These are phyloP conservation scores for Ophion ellenae DNA, from an alignment of 2,888 invertebrate species.

Conservation along the genomic window DNA sequence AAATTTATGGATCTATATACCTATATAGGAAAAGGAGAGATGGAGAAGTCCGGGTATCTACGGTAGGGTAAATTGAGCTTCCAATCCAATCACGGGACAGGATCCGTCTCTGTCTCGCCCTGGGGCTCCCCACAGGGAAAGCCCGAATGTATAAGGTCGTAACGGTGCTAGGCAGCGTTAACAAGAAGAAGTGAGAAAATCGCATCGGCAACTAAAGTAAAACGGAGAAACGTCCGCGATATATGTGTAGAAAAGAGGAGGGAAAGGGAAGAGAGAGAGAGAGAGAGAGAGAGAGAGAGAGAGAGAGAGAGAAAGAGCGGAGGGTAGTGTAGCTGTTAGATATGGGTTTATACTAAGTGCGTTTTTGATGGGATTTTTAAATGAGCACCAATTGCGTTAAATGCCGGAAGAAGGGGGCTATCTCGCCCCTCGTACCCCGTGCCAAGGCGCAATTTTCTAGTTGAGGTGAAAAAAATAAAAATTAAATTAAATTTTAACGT, in stretches of 20 bases:
- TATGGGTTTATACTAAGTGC: slow-evolving; percentile 68
- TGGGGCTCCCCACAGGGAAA: slow-evolving; percentile 64
- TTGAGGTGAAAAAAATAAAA: slow-evolving; percentile 28
- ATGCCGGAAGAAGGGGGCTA: slow-evolving; percentile 72
- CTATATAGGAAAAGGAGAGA: slow-evolving; percentile 32
- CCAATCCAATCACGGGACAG: slow-evolving; percentile 81
- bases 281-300: slow-evolving; percentile 51
- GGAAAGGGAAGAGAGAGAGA: slow-evolving; percentile 52
- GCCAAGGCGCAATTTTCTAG: slow-evolving; percentile 60
- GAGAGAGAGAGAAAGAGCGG: slow-evolving; percentile 34
- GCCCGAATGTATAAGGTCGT: slow-evolving; percentile 66
- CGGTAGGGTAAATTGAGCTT: slow-evolving; percentile 81
- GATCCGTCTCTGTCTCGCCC: slow-evolving; percentile 70
- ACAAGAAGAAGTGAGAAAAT: slow-evolving; percentile 62
- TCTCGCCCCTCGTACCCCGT: slow-evolving; percentile 58
- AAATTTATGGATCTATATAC: slow-evolving; percentile 12
- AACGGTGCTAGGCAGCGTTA: slow-evolving; percentile 58
- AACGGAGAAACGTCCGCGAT: slow-evolving; percentile 56
- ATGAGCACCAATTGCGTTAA: slow-evolving; percentile 83
- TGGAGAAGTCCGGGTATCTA: slow-evolving; percentile 65
- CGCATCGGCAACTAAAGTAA: slow-evolving; percentile 60
- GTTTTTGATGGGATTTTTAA: slow-evolving; percentile 83
- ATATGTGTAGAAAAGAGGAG: slow-evolving; percentile 34
- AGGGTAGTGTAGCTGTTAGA: slow-evolving; percentile 62
- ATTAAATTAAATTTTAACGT: slow-evolving; percentile 1